Evolutionary conservation across 2,888 invertebrate species (phyloP).

Genomic region (Rutpela maculata): DNA sequence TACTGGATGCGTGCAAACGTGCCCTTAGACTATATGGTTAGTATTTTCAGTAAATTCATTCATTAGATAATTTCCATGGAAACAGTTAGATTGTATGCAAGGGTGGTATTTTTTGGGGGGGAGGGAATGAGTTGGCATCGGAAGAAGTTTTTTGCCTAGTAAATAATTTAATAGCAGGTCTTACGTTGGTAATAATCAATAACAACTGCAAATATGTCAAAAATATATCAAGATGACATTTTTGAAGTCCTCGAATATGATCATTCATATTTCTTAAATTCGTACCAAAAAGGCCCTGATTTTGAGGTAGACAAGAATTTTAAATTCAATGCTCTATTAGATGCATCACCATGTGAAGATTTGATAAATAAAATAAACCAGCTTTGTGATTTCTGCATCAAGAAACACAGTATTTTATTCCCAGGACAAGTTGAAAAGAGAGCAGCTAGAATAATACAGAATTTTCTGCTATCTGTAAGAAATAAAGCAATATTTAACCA

Average conservation of each 20-base stretch:
- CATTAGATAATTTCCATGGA: too few relatives aligned
- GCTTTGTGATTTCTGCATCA: slow-evolving; percentile 45
- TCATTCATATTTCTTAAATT: slow-evolving; percentile 29
- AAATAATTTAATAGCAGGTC: too few relatives aligned
- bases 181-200: too few relatives aligned
- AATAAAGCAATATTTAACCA: slow-evolving; percentile 52
- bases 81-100: too few relatives aligned
- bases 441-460: slow-evolving; percentile 58
- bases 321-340: slow-evolving; percentile 12
- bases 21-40: too few relatives aligned
- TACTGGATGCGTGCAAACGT: too few relatives aligned
- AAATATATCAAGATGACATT: slow-evolving; percentile 47
- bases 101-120: too few relatives aligned
- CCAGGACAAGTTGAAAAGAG: slow-evolving; percentile 9
- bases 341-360: slow-evolving; percentile 18
- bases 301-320: background rate
- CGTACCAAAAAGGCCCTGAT: background rate
- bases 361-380: slow-evolving; percentile 46
- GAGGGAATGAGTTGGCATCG: too few relatives aligned
- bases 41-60: too few relatives aligned
- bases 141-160: too few relatives aligned
- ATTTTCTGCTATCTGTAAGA: slow-evolving; percentile 47
- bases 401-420: slow-evolving; percentile 10
- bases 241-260: slow-evolving; percentile 51
- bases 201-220: slow-evolving; percentile 40